Conservation (phyloP, 2,888 invertebrate genomes). For the Macaria liturata region DNA sequence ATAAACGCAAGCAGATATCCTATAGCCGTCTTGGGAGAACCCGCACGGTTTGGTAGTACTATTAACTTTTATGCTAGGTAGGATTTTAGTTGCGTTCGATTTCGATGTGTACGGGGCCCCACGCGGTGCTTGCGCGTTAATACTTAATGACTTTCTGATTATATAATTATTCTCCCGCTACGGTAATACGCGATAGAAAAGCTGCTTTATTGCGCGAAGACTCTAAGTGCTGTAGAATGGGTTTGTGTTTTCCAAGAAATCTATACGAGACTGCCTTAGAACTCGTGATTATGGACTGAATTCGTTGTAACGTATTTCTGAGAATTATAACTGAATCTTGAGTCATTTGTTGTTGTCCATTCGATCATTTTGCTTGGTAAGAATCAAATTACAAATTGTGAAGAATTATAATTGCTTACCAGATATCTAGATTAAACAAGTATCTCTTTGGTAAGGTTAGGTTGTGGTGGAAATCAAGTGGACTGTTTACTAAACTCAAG, state of each 20-base stretch:
- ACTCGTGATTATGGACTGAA: neutral
- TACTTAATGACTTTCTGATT: conserved; percentile 43
- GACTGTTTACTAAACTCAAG: no score
- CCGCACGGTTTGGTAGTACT: conserved; percentile 38
- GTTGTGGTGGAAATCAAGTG: no score
- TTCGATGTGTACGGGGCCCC: conserved; percentile 22
- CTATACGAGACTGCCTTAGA: neutral
- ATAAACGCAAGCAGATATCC: conserved; percentile 7
- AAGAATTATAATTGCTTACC: no score
- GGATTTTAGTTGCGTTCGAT: conserved; percentile 39
- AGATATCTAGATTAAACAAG: no score
- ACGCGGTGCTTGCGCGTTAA: conserved; percentile 35
- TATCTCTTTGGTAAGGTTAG: no score
- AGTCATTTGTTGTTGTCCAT: no score
- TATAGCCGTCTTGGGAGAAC: conserved; percentile 48
- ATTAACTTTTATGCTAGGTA: conserved; percentile 49
- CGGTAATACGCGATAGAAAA: conserved; percentile 18
- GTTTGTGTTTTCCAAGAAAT: no score
- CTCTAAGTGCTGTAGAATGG: neutral
- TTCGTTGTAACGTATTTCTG: no score
- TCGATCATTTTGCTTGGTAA: no score
- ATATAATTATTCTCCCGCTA: conserved; percentile 22
- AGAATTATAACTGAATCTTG: no score
- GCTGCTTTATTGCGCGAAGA: conserved; percentile 17
- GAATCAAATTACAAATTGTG: no score